Evolutionary conservation across 2,113 vertebrate species (phyloP).

Genomic region (Sapayoa aenigma): DNA sequence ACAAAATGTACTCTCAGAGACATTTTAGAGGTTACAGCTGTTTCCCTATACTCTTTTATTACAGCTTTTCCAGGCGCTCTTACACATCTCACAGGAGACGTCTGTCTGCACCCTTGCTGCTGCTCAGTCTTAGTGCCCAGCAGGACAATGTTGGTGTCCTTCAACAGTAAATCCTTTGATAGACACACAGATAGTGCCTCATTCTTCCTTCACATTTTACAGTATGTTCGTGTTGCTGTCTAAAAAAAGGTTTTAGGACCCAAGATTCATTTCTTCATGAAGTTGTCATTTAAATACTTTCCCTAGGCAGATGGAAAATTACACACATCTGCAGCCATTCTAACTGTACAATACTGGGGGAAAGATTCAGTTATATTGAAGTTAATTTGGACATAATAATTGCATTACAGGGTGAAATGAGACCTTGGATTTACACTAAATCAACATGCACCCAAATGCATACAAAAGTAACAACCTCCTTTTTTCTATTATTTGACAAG

Average conservation of each 20-base stretch:
- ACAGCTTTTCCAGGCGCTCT: neutral
- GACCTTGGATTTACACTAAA: neutral
- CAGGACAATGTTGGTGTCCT: neutral
- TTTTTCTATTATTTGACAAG: neutral
- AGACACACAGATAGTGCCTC: neutral
- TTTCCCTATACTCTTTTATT: conserved; percentile 7
- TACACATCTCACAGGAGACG: neutral
- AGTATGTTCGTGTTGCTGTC: neutral
- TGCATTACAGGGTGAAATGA: neutral
- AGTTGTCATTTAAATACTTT: neutral
- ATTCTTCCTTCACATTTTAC: conserved; percentile 1
- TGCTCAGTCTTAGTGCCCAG: neutral
- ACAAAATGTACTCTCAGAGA: neutral
- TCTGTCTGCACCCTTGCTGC: conserved; percentile 1
- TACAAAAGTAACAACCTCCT: neutral
- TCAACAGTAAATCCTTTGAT: neutral
- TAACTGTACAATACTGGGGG: neutral
- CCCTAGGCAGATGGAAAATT: neutral
- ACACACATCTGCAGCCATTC: neutral
- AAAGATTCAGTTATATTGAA: neutral
- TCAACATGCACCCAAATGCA: neutral
- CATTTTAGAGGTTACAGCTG: conserved; percentile 46
- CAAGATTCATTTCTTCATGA: neutral
- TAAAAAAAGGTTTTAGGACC: neutral
- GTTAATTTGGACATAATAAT: neutral